A percentile compares a stretch with the other conserved stretches of the same genome.
phyloP scores from a whole-genome alignment of 2,888 invertebrate genomes.

The Sicus ferrugineus region DNA sequence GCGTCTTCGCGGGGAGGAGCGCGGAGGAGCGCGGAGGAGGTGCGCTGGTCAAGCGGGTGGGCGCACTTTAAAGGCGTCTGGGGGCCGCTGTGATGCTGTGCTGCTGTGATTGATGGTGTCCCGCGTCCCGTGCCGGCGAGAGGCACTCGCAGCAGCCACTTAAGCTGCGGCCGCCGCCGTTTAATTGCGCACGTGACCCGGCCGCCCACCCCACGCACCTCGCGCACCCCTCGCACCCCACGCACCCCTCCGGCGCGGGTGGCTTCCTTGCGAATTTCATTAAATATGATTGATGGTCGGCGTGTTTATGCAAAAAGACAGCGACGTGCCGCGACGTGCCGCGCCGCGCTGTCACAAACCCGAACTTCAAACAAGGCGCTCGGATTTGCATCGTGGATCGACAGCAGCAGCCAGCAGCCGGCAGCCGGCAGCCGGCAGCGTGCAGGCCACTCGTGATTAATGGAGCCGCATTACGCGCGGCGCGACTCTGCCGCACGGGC shows the following conservation, averaged over 20 bases:
- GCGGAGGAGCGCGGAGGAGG: not conserved
- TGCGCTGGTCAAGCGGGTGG: not conserved
- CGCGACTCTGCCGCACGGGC: conserved; percentile 21
- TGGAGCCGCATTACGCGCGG: conserved; percentile 54
- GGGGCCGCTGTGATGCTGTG: not conserved
- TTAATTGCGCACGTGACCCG: conserved; percentile 60
- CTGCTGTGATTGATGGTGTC: conserved; percentile 30
- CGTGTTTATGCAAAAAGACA: conserved; percentile 41
- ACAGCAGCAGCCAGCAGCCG: not conserved
- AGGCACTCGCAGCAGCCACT: conserved; percentile 8
- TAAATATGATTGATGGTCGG: conserved; percentile 61
- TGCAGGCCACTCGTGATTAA: conserved; percentile 51
- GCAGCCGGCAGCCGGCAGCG: too few relatives aligned
- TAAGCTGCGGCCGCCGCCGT: conserved; percentile 45
- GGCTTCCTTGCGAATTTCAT: conserved; percentile 55
- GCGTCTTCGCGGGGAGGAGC: not conserved
- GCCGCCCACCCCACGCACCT: conserved; percentile 41
- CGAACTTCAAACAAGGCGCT: conserved; percentile 18
- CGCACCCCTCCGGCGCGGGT: conserved; percentile 33
- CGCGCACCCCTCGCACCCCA: conserved; percentile 45
- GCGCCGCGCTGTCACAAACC: too few relatives aligned
- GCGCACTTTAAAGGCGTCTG: not conserved
- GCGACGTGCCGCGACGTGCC: conserved; percentile 18
- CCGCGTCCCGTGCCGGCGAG: too few relatives aligned
- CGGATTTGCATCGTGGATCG: conserved; percentile 17